Evolutionary conservation across 2,797 vertebrate species (phyloP).

Genomic region (Crocidura indochinensis): DNA sequence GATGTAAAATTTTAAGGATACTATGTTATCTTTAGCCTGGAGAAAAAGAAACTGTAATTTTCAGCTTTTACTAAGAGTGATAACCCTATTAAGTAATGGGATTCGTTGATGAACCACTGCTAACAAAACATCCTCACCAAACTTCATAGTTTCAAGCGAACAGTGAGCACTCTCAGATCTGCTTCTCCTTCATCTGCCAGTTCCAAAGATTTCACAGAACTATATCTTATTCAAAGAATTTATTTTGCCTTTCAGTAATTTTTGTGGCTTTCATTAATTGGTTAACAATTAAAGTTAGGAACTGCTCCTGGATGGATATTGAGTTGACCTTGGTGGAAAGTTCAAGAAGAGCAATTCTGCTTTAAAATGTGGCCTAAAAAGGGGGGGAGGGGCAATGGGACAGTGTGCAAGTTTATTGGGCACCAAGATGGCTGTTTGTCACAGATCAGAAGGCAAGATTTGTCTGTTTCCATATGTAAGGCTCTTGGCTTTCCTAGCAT

Average conservation of each 20-base stretch:
- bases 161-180: slow-evolving; percentile 77
- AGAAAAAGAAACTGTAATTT: slow-evolving; percentile 88
- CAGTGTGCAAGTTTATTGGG: slow-evolving; percentile 68
- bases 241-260: slow-evolving; percentile 86
- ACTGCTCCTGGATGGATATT: slow-evolving; percentile 85
- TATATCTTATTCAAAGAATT: slow-evolving; percentile 88
- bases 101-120: slow-evolving; percentile 90
- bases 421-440: slow-evolving; percentile 71
- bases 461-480: not conserved
- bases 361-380: slow-evolving; percentile 81
- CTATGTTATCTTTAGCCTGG: slow-evolving; percentile 81
- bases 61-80: slow-evolving; percentile 87
- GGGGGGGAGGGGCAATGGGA: slow-evolving; percentile 74
- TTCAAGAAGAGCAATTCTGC: slow-evolving; percentile 87
- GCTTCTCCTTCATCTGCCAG: slow-evolving; percentile 69
- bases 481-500: not conserved
- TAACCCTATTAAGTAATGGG: slow-evolving; percentile 90
- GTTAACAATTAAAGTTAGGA: slow-evolving; percentile 87
- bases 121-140: slow-evolving; percentile 89
- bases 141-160: slow-evolving; percentile 86
- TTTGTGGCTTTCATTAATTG: slow-evolving; percentile 88
- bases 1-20: slow-evolving; percentile 84
- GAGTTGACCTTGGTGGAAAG: slow-evolving; percentile 85
- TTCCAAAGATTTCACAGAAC: slow-evolving; percentile 82
- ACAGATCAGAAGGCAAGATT: slow-evolving; percentile 48